Base-by-base conservation (phyloP, 2,113 vertebrate genomes). In the Butorides virescens region DNA sequence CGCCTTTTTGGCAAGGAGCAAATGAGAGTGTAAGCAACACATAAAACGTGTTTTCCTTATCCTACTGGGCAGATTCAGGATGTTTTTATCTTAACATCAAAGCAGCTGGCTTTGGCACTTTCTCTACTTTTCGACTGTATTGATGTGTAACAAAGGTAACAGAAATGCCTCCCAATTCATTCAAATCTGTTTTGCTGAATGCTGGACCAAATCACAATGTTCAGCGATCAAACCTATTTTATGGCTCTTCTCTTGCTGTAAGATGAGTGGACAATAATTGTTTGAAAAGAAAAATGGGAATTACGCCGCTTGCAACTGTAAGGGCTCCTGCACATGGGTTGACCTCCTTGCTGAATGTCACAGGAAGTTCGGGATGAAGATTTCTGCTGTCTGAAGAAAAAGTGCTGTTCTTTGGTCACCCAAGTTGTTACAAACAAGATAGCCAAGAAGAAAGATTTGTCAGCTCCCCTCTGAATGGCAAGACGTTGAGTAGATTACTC, bases 401-500 rank as follows among this genome's bases (percentile, higher is more conserved):
- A 94, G 27, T n/a, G 70, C 52, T 85, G 73, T 42, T 87, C 77
- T 82, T 81, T 78, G 91, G 30, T 87, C 61, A 68, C 56, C 29
- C 73, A 95, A 94, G 90, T 91, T 96, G 78, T 67, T 94, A 93
- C 53, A 93, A 94, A 94, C 77, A 93, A 85, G 87, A 68, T 72
- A 94, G 81, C 49, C 55, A 50, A 85, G 92, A 73, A 85, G 75
- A 89, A 78, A 86, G 68, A 93, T 86, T 86, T 90, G 86, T 93
- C 93, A 93, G 86, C 88, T 95, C 78, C 75, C 47, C 61, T 92
- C 23, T 93, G 95, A 80, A 80, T 78, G 90, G 90, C 95, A 84
- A 77, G 83, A 95, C 88, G 86, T 88, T 92, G 90, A 96, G 72
- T 68, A 52, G 90, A 91, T 95, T 74, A 95, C 92, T 92, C 92